Conservation (phyloP, 2,888 invertebrate genomes). For the Cataglyphis cursor region DNA sequence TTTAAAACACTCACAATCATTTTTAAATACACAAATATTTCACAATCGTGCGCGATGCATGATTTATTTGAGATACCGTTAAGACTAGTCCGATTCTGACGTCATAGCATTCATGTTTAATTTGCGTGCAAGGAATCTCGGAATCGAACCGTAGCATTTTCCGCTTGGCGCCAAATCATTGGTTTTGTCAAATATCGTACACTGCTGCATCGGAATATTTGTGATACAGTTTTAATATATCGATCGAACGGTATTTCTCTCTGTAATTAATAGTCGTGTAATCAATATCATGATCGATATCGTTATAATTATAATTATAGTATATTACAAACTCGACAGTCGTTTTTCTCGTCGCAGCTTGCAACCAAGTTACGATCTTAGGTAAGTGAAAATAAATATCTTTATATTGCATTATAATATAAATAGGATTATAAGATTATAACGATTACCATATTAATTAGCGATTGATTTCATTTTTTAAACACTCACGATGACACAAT, state of each 20-base stretch:
- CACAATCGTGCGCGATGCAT: not conserved
- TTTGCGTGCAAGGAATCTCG: not conserved
- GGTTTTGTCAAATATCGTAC: not conserved
- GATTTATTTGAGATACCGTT: not conserved
- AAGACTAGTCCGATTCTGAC: not conserved
- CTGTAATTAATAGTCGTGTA: not conserved
- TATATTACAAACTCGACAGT: not conserved
- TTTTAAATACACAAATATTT: not conserved
- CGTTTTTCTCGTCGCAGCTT: not conserved
- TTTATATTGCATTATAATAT: no score
- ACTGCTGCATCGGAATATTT: not conserved
- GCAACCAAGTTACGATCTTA: not conserved
- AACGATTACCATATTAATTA: not conserved
- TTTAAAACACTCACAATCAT: not conserved
- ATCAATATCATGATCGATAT: not conserved
- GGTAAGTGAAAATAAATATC: not conserved
- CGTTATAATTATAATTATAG: not conserved
- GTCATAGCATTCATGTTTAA: not conserved
- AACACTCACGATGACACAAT: not conserved
- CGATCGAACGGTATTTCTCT: not conserved
- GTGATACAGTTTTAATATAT: not conserved
- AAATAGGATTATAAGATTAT: not conserved
- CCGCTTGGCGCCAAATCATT: not conserved
- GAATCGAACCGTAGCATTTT: not conserved
- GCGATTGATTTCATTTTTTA: not conserved